Evolutionary conservation across 2,113 vertebrate species (phyloP).

Genomic region (Coptodon rendalli): DNA sequence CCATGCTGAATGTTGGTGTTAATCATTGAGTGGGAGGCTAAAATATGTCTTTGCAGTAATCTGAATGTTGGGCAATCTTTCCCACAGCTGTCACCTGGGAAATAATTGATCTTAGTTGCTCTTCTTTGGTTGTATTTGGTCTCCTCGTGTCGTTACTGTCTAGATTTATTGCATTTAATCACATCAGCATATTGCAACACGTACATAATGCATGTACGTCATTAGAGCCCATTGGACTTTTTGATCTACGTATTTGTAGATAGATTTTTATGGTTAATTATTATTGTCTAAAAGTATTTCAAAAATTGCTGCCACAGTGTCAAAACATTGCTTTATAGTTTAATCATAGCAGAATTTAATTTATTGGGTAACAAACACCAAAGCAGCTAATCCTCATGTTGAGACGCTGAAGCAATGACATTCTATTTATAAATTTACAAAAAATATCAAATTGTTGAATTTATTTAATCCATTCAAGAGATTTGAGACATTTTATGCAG

Average conservation of each 20-base stretch:
- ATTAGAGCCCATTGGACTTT: background rate
- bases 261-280: background rate
- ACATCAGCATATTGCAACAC: constrained; percentile 2
- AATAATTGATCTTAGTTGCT: background rate
- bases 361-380: background rate
- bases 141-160: background rate
- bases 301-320: background rate
- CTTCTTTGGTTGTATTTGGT: background rate
- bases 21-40: constrained; percentile 6
- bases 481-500: background rate
- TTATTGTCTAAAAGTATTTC: background rate
- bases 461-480: background rate
- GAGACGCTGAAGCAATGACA: background rate
- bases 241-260: background rate
- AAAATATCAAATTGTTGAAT: background rate
- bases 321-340: background rate
- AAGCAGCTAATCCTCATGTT: background rate
- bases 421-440: background rate
- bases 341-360: background rate
- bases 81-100: constrained; percentile 23
- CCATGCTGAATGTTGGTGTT: constrained; percentile 4
- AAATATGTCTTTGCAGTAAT: constrained; percentile 17
- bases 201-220: background rate
- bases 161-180: constrained; percentile 44
- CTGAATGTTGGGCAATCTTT: constrained; percentile 41